Percentiles rank a stretch among this genome's conserved stretches.
These are phyloP conservation scores for Drosophila sturtevanti DNA, from an alignment of 1,140 invertebrate genomes.

Conservation along the genomic window DNA sequence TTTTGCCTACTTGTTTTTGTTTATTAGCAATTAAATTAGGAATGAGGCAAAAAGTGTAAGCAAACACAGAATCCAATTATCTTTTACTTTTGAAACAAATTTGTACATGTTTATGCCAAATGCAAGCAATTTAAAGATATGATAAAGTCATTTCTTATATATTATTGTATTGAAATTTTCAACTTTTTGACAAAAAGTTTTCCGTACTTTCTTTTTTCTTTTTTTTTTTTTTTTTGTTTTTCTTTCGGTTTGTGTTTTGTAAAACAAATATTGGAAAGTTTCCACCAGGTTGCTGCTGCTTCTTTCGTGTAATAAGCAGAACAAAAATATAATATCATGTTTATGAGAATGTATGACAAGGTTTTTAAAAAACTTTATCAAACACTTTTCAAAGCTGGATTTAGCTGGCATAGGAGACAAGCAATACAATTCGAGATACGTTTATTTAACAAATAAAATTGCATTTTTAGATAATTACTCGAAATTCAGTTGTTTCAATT, in stretches of 20 bases:
- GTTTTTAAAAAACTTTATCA: slow-evolving; percentile 2
- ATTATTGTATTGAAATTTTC: slow-evolving; percentile 47
- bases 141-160: slow-evolving; percentile 62
- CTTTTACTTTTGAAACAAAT: slow-evolving; percentile 34
- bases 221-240: slow-evolving; percentile 26
- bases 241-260: slow-evolving; percentile 7
- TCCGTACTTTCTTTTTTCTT: slow-evolving; percentile 43
- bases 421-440: no score
- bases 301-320: neutral
- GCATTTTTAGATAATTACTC: neutral
- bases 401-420: neutral
- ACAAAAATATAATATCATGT: slow-evolving; percentile 8
- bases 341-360: slow-evolving; percentile 8
- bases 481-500: neutral
- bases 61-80: slow-evolving; percentile 61
- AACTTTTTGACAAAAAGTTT: slow-evolving; percentile 58
- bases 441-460: neutral
- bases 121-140: slow-evolving; percentile 32
- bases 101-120: slow-evolving; percentile 42
- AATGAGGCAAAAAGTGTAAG: slow-evolving; percentile 44
- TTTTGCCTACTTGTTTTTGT: slow-evolving; percentile 33
- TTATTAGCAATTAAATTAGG: slow-evolving; percentile 71
- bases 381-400: neutral
- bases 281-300: neutral
- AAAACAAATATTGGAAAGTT: slow-evolving; percentile 2